Base-by-base conservation (phyloP, 2,113 vertebrate genomes). In the Ifrita kowaldi region DNA sequence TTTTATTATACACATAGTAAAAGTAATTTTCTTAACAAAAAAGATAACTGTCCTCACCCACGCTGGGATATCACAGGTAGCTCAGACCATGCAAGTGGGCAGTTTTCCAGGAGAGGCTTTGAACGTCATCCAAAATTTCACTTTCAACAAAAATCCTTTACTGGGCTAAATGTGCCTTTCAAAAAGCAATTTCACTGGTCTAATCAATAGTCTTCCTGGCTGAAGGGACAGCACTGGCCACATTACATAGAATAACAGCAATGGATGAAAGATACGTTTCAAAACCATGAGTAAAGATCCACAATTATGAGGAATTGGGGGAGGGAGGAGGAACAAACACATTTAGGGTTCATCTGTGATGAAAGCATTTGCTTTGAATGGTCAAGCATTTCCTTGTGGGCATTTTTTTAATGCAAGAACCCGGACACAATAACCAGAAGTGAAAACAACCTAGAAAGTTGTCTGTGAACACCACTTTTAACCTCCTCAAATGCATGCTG, bases 91-190 rank as follows among this genome's bases (percentile, higher is more conserved):
- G 55, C 3, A 6, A 87, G 33, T 15, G 13, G 74, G 95, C 46
- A 85, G 23, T 21, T 20, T 87, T 94, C 84, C 89, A 92, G 69
- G 46, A 89, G 26, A 79, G 57, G 41, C 39, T 83, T 65, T 94
- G 87, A 97, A 84, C 67, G 37, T 39, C 49, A 92, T 76, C 94
- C 88, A 96, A 65, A 93, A 64, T 63, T 89, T 87, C 46, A 62
- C 42, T 79, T 96, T 41, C 78, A 95, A 89, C 68, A 57, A 59
- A 94, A 95, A 67, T 41, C 55, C 49, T 87, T 89, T 46, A 56
- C 20, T 46, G 11, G 24, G 39, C 30, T 87, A 52, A 86, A 35
- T 73, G 57, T 82, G 84, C 73, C 50, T 86, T 90, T 85, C 74
- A 65, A 88, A 93, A 96, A 85, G 64, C 65, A 94, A 91, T 55